These are phyloP conservation scores for Parauchenoglanis ngamensis DNA, from an alignment of 2,797 vertebrate genomes.

Conservation along the genomic window DNA sequence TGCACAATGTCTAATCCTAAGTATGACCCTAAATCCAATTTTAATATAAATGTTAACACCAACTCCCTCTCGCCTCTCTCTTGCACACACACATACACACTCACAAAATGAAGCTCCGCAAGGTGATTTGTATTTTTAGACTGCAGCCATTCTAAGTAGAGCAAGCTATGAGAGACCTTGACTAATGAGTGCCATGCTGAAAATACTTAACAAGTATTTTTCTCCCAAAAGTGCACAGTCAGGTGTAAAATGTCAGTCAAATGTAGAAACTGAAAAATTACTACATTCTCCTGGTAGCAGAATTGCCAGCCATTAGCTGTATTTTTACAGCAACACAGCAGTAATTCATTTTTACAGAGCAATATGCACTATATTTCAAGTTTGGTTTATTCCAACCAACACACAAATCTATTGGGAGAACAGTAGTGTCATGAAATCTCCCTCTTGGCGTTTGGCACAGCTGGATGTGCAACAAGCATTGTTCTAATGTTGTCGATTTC, in stretches of 20 bases:
- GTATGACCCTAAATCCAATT: background rate
- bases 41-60: background rate
- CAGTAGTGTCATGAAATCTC: background rate
- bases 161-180: background rate
- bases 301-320: background rate
- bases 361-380: background rate
- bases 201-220: background rate
- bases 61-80: background rate
- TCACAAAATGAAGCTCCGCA: background rate
- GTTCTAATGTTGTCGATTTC: background rate
- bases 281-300: background rate
- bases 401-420: background rate
- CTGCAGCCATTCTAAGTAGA: background rate
- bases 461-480: background rate
- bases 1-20: background rate
- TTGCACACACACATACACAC: background rate
- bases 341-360: background rate
- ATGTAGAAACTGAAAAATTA: background rate
- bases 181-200: background rate
- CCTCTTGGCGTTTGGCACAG: background rate
- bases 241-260: background rate
- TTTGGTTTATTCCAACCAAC: background rate
- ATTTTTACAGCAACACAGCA: background rate
- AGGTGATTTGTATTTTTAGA: background rate
- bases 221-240: background rate